Conservation (phyloP, 2,113 vertebrate species). For the Pachypanchax playfairii region DNA sequence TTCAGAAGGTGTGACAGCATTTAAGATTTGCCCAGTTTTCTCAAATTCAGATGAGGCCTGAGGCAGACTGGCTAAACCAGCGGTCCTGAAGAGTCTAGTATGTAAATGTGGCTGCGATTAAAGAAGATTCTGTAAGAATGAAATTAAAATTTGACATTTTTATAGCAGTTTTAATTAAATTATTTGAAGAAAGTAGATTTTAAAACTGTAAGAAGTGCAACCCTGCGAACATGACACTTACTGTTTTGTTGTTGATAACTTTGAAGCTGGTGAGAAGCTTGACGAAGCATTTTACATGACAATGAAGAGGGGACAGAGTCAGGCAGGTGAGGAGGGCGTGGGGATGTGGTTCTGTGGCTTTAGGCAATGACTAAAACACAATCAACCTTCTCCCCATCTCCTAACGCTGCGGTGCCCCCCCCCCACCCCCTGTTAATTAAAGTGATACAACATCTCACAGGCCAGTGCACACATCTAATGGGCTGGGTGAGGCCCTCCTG, state of each 20-base stretch:
- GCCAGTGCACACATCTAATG: constrained; percentile 76
- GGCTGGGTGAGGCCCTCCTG: constrained; percentile 52
- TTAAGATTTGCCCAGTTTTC: constrained; percentile 56
- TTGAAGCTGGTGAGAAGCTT: too few relatives aligned
- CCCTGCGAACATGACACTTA: constrained; percentile 13
- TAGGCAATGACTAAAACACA: constrained; percentile 67
- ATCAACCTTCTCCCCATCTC: constrained; percentile 58
- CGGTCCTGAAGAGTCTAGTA: not conserved
- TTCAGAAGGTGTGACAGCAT: constrained; percentile 52
- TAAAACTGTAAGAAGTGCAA: not conserved
- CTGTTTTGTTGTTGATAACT: too few relatives aligned
- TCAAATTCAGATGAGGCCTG: constrained; percentile 30
- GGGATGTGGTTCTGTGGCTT: constrained; percentile 23
- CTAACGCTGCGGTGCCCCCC: constrained; percentile 31
- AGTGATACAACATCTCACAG: constrained; percentile 80
- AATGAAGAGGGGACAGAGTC: not conserved
- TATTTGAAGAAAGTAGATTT: not conserved
- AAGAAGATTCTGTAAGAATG: not conserved
- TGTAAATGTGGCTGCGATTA: constrained; percentile 20
- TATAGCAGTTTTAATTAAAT: constrained; percentile 3
- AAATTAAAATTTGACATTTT: not conserved
- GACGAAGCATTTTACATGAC: constrained; percentile 30
- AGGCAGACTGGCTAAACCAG: constrained; percentile 28
- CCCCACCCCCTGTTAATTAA: constrained; percentile 72
- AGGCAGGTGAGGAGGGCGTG: not conserved